Evolutionary conservation across 2,888 invertebrate species (phyloP), one percentile per base, ranked within the genome.

Genomic region (Ophraella communa): DNA sequence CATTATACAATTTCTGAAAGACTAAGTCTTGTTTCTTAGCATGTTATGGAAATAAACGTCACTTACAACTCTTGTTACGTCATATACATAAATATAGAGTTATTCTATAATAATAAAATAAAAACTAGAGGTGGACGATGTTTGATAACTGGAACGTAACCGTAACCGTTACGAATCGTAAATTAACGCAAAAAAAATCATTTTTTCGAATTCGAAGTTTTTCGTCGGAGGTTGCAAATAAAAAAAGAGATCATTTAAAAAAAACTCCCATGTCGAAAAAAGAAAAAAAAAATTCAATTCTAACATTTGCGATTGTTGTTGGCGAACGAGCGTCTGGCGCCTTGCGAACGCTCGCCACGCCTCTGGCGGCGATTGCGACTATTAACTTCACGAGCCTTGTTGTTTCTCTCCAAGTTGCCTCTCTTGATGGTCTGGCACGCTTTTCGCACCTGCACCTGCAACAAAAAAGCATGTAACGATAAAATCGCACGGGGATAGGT

Each of bases 291-390:
- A n/a, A n/a, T n/a, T n/a, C n/a, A 27, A 39, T 24, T 27, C 80
- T 80, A 84, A 81, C 84, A 84, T 81, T 84, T 84, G 79, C 85
- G 84, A 77, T 85, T 84, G 77, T 85, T 85, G 78, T 84, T 85
- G 69, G 83, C 84, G 77, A 81, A 80, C 62, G 84, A 84, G 75
- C 84, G 82, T 62, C 75, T 79, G 64, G 80, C 79, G 72, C 83
- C 83, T 71, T 82, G 82, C 55, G 82, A 82, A 66, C 81, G 81
- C 73, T 84, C 83, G 64, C 82, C 82, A 67, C 84, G 81, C 67
- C 83, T 81, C 69, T 81, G 81, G 68, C 81, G 81, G 71, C 79
- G 81, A 75, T 84, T 83, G 68, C 82, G 79, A 71, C 80, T 77
- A 74, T 83, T 82, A 73, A 82, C 82, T 80, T 85, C 84, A 80